Base-by-base conservation (phyloP, 2,797 vertebrate species). In the Myripristis jacobus region DNA sequence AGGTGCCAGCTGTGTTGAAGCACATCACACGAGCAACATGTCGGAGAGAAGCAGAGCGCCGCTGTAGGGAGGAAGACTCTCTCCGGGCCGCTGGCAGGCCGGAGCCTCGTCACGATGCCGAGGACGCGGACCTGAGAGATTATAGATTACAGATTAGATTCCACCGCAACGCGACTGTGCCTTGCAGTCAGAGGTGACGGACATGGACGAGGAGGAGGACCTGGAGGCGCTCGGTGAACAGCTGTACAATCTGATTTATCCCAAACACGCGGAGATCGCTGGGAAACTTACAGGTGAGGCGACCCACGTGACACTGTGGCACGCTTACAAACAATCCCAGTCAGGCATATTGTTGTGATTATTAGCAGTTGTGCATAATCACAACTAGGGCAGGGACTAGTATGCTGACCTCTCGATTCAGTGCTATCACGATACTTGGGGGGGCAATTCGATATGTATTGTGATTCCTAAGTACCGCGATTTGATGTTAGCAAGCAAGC, bases 261-360 rank as follows among this genome's bases (percentile, higher is more conserved):
- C 87, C 31, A 90, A 89, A 86, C 89, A 95, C 53, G 81, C 81
- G 57, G 93, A 94, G 4, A 52, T 80, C 58, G 91, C 94, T 74
- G 92, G 91, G 1, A 95, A 95, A 88, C 91, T 95, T 61, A 95
- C 94, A 87, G 94, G 94, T 95, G 65, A 86, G 73, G 34, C 25
- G 7, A 70, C 19, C 11, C 47, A 19, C 19, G 15, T 46, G 11
- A 22, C 3, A 3, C 16, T n/a, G 44, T 47, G 9, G 16, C 44
- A 47, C 5, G 36, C n/a, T n/a, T n/a, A n/a, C n/a, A n/a, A n/a
- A n/a, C n/a, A n/a, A n/a, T n/a, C n/a, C n/a, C n/a, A 22, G 15
- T 1, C 41, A 16, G 4, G 4, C 15, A 51, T 22, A 36, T 22
- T 43, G 52, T 44, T 44, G 29, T 5, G 29, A 36, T 21, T 25